phyloP scores from a whole-genome alignment of 2,797 vertebrate species.

The Onychomys arenicola region DNA sequence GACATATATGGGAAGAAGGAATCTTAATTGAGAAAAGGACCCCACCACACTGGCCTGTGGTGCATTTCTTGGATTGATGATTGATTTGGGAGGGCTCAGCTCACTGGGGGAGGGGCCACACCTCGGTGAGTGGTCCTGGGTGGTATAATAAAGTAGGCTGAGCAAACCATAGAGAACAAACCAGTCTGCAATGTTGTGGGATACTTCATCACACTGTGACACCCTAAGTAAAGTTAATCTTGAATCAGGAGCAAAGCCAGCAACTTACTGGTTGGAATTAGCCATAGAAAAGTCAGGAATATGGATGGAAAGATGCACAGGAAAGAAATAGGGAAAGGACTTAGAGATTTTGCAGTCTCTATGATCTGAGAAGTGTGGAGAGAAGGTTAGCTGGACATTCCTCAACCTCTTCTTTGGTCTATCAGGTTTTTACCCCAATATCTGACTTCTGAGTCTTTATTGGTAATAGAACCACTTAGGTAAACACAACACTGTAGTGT shows the following conservation, averaged over 20 bases:
- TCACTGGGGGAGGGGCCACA: neutral
- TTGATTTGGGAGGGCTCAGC: neutral
- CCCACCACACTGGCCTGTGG: neutral
- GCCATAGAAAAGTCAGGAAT: no score
- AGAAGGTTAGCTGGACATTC: no score
- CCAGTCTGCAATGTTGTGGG: neutral
- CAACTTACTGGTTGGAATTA: neutral
- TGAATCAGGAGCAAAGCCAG: no score
- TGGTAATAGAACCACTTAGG: no score
- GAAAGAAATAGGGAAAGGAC: neutral
- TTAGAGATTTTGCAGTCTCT: neutral
- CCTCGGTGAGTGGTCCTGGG: neutral
- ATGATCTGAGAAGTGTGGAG: neutral
- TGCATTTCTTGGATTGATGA: neutral
- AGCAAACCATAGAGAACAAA: neutral
- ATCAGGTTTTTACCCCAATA: no score
- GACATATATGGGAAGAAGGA: neutral
- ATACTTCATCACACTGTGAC: no score
- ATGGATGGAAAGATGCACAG: neutral
- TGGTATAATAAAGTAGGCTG: neutral
- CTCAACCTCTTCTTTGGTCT: no score
- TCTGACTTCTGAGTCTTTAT: no score
- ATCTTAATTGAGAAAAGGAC: neutral
- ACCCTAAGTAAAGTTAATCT: no score
- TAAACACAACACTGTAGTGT: no score